Conservation (phyloP, 2,797 vertebrate species). For the Helicolenus hilgendorfi region DNA sequence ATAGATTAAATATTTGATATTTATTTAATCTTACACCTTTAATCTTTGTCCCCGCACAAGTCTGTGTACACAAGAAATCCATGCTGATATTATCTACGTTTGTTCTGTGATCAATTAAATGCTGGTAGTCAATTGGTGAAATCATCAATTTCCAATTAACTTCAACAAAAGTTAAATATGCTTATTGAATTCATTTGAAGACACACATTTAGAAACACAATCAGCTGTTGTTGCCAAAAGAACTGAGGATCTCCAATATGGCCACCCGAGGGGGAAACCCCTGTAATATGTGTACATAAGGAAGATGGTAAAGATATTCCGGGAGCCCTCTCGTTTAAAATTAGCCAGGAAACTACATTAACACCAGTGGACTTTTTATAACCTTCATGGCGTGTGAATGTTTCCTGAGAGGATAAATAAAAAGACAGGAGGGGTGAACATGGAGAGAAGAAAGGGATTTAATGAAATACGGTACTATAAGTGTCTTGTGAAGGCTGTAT, state of each 20-base stretch:
- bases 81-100: not conserved
- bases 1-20: not conserved
- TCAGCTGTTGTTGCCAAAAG: not conserved
- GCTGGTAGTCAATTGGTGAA: not conserved
- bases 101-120: not conserved
- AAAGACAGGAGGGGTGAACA: not conserved
- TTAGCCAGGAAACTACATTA: slow-evolving; percentile 21
- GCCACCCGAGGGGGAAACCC: not conserved
- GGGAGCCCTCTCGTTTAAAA: slow-evolving; percentile 21
- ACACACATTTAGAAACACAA: not conserved
- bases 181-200: not conserved
- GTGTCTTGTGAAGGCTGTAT: slow-evolving; percentile 23
- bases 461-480: slow-evolving; percentile 42
- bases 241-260: not conserved
- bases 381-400: slow-evolving; percentile 27
- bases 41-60: not conserved
- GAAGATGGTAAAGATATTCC: slow-evolving; percentile 8
- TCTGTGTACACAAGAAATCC: not conserved
- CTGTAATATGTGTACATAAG: not conserved
- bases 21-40: not conserved
- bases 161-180: not conserved
- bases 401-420: not conserved
- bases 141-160: not conserved
- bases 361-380: slow-evolving; percentile 10
- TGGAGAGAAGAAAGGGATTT: not conserved